phyloP scores from a whole-genome alignment of 2,113 vertebrate species.

The Pongo abelii region DNA sequence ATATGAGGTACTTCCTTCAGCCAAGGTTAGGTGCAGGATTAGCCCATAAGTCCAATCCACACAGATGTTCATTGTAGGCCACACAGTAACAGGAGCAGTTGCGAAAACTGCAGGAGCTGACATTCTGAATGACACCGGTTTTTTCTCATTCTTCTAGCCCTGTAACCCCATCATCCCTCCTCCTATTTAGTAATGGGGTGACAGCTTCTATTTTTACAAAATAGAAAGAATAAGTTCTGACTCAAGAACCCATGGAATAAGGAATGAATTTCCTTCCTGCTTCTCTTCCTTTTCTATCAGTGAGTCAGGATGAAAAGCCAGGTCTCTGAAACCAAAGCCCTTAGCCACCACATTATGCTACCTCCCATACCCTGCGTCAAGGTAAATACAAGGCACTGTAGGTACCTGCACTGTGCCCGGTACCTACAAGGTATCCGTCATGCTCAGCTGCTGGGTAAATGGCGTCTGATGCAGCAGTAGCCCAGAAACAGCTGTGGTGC shows the following conservation, averaged over 20 bases:
- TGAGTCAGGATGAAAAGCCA: neutral
- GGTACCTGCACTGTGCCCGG: neutral
- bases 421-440: fast-evolving
- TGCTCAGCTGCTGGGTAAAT: neutral
- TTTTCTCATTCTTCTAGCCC: neutral
- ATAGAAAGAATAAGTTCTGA: neutral
- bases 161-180: neutral
- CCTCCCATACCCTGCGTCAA: fast-evolving
- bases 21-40: neutral
- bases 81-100: neutral
- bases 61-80: neutral
- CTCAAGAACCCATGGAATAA: neutral
- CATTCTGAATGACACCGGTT: neutral
- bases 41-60: neutral
- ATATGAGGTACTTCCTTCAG: neutral
- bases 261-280: neutral
- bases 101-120: neutral
- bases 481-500: neutral
- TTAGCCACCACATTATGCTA: neutral
- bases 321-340: neutral
- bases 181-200: neutral
- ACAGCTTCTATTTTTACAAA: neutral
- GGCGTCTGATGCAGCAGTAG: neutral
- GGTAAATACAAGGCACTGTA: too few relatives aligned
- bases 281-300: neutral